Evolutionary conservation across 2,888 invertebrate genomes (phyloP).

Genomic region (Lissocephala sabroskyi): DNA sequence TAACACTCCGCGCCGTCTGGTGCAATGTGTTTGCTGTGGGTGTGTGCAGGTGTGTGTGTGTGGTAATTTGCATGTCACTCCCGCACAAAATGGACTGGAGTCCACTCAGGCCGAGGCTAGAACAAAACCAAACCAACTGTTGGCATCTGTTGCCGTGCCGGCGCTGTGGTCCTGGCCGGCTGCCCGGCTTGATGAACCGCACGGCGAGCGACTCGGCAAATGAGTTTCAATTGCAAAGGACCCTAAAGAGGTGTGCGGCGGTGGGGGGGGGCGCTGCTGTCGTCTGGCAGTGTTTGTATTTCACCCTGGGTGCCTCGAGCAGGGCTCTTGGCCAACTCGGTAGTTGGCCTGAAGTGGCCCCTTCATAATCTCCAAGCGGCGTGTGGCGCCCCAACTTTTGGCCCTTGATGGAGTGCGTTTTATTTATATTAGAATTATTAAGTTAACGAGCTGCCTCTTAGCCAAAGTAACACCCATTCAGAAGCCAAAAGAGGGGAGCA

Average conservation of each 20-base stretch:
- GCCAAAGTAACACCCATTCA: too few relatives aligned
- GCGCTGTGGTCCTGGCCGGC: neutral
- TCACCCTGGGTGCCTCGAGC: too few relatives aligned
- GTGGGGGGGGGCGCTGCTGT: neutral
- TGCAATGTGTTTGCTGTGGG: constrained; percentile 11
- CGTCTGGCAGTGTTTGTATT: neutral
- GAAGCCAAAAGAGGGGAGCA: too few relatives aligned
- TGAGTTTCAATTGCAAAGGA: constrained; percentile 48
- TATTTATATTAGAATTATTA: constrained; percentile 58
- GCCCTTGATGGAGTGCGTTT: constrained; percentile 43
- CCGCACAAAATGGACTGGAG: constrained; percentile 32
- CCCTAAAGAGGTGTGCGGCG: constrained; percentile 27
- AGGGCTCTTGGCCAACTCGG: constrained; percentile 19
- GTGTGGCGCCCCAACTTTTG: neutral
- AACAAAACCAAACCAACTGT: constrained; percentile 53
- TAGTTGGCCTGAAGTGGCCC: constrained; percentile 9
- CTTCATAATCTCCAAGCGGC: constrained; percentile 7
- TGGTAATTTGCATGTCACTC: constrained; percentile 57
- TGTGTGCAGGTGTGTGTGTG: constrained; percentile 12
- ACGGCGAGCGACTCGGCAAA: constrained; percentile 19
- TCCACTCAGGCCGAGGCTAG: constrained; percentile 6
- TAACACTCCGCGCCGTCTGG: constrained; percentile 31
- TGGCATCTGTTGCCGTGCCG: constrained; percentile 22
- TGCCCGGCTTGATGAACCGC: constrained; percentile 33
- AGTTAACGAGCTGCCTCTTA: constrained; percentile 31